Base-by-base conservation (phyloP, 1,140 invertebrate genomes). In the Popillia japonica region DNA sequence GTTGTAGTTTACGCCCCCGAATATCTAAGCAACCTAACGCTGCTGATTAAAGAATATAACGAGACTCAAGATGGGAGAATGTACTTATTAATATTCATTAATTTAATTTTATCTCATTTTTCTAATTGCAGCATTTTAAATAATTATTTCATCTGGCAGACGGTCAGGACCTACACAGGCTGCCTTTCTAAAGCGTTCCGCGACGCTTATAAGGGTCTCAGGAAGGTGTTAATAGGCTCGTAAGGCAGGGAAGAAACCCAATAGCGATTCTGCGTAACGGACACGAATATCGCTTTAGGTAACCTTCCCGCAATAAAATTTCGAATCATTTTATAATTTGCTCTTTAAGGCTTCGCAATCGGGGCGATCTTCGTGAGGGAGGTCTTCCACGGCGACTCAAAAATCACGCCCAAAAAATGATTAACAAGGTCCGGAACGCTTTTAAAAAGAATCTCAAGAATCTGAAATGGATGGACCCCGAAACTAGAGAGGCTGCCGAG, bases 61-160 rank as follows among this genome's bases (percentile, higher is more conserved):
- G 89, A 89, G 68, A 94, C 92, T 6, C 87, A 90, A 10, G 90
- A 94, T 78, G 94, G 94, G 64, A 94, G 93, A 90, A 93, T 91
- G 95, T 96, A 88, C 91, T 92, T 11, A 17, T 42, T 1, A 17
- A 10, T 42, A 14, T 74, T 76, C 23, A n/a, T 22, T 76, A 6
- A 41, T n/a, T 10, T 9, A 64, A n/a, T 20, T 27, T 72, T 34
- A 0, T 3, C n/a, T n/a, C n/a, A n/a, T n/a, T n/a, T n/a, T n/a
- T n/a, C n/a, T 34, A 27, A 34, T 72, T 23, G 27, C 14, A 97
- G 96, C 83, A 92, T 92, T 2, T 81, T 99, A 44, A 96, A 96
- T 83, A 98, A 98, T 86, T 99, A 98, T 87, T 88, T 99, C 83
- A 92, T 97, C 34, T 98, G 96, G 96, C 96, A 98, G 88, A 94